Conservation (phyloP, 92 coral and sea anemone genomes). For the Phymanthus crucifer region DNA sequence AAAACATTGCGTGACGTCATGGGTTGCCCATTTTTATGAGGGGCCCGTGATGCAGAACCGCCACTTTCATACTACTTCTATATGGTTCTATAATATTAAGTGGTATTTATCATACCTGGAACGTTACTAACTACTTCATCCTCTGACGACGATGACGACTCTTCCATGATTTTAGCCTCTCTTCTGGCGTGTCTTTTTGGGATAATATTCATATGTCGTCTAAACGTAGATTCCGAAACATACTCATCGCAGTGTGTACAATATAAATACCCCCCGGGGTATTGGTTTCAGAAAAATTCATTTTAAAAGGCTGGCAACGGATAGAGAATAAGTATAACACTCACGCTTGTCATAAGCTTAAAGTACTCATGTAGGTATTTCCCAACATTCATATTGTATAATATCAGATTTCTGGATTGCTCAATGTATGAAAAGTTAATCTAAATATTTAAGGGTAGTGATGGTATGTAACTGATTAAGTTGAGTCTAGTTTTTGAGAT, state of each 20-base stretch:
- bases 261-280: conserved; percentile 18
- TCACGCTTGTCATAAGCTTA: background rate
- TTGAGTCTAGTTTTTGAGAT: background rate
- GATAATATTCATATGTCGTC: conserved; percentile 23
- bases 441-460: background rate
- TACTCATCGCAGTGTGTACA: conserved; percentile 31
- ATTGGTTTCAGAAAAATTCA: conserved; percentile 2
- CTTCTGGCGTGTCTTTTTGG: conserved; percentile 7
- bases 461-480: background rate
- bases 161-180: conserved; percentile 2
- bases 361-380: background rate
- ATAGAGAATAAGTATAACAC: background rate
- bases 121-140: conserved; percentile 8
- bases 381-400: background rate
- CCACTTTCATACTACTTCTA: too few species aligned
- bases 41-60: too few species aligned
- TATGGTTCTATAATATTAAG: background rate
- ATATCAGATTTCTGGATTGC: background rate
- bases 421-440: background rate
- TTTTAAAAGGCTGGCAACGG: background rate
- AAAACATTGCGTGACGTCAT: too few species aligned
- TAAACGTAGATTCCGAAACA: conserved; percentile 38
- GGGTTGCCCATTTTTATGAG: too few species aligned
- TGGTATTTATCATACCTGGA: background rate
- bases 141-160: conserved; percentile 16